Base-by-base conservation (phyloP, 1,140 invertebrate genomes). In the Macrotrachela quadricornifera region DNA sequence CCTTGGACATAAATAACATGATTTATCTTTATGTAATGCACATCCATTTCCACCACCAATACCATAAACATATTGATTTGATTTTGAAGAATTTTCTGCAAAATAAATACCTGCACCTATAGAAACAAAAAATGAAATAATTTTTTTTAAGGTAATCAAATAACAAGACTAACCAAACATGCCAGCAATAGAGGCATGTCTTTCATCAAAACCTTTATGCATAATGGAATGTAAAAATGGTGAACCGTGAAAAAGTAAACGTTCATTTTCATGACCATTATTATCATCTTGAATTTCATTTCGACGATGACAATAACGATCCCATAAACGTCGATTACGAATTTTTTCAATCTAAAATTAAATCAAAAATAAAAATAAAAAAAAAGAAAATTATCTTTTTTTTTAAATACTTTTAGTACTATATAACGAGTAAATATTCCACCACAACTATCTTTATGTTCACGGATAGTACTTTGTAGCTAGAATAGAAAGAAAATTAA, bases 161-260 rank as follows among this genome's bases (percentile, higher is more conserved):
- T 30, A 8, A 30, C 8, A 8, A 30, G 8, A 30, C 21, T 4
- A 4, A 63, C 61, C 90, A 73, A 96, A 96, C 90, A 96, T 96
- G 14, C 90, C 88, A 1, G 77, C 88, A 60, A 95, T 94, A 61
- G 95, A 94, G 9, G 90, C 88, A 67, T 95, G 88, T 43, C 90
- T 71, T 68, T 96, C 90, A 69, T 96, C 90, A 65, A 96, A 96
- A 46, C 90, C 90, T 66, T 94, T 92, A 66, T 94, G 87, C 21
- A 94, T 86, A 61, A 95, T 96, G 1, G 87, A 85, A 69, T 90
- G 88, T 56, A 95, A 87, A 64, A 94, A 95, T 1, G 88, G 86
- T 56, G 86, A 91, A 11, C 88, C 90, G 67, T 95, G 91, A 70
- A 95, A 96, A 0, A 96, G 73, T 79, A 92, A 85, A 40, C 87